Base-by-base conservation (phyloP, 2,113 vertebrate species). In the Pholis gunnellus region DNA sequence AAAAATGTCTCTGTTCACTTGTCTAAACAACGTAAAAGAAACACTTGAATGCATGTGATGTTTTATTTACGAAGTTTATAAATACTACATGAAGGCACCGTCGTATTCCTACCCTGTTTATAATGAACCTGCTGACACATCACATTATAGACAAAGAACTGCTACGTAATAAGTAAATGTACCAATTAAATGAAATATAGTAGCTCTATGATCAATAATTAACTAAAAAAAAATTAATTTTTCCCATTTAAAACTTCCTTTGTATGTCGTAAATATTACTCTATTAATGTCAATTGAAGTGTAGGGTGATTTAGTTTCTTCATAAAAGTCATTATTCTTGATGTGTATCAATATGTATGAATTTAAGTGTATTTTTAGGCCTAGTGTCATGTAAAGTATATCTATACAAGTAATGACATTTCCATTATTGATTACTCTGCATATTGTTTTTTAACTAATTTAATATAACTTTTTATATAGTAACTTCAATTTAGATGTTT, bases 41-140 rank as follows among this genome's bases (percentile, higher is more conserved):
- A 56, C 14, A 3, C 13, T 40, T 29, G 1, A 38, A 29, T 14
- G 22, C 5, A 42, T 4, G 2, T 0, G 0, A 1, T 0, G 0
- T 34, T 13, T 2, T 2, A 5, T 60, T 70, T 69, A 17, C 78
- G n/a, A 1, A 17, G 31, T 73, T 83, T 75, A 11, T 13, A 22
- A 17, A 18, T 15, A 1, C 1, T 1, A 8, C 61, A 0, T 85
- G 59, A 90, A 87, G 25, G 79, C 67, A 67, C 1, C 83, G 38
- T 4, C 14, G 14, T 22, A 2, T 36, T 40, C 34, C 70, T 48
- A 65, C 60, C 69, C 42, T 67, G 36, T 75, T 42, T 79, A 27
- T 3, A 5, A 65, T 64, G 80, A 86, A 70, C 70, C 57, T 70
- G 72, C 72, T 50, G 85, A 79, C 83, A 79, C 81, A 72, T 65